Evolutionary conservation across 2,797 vertebrate species (phyloP).

Genomic region (Artibeus jamaicensis): DNA sequence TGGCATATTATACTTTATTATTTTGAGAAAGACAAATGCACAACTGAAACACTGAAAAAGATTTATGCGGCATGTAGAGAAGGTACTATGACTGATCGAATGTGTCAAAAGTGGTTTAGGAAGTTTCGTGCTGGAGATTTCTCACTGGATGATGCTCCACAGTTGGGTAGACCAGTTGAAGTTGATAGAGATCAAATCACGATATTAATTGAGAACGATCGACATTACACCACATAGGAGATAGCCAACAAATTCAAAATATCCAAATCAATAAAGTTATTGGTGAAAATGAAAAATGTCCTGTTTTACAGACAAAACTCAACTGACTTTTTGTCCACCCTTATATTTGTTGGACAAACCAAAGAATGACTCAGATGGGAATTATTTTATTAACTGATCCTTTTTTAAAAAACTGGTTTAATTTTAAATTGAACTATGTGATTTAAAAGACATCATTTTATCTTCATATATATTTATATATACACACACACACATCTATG

Average conservation of each 20-base stretch:
- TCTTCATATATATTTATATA: not conserved
- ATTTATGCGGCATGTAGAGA: not conserved
- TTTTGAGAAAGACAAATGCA: not conserved
- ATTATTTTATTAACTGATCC: conserved; percentile 1
- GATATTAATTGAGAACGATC: not conserved
- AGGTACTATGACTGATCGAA: not conserved
- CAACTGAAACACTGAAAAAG: not conserved
- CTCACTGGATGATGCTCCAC: not conserved
- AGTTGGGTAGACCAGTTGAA: not conserved
- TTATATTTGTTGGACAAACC: not conserved
- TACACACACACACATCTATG: no score
- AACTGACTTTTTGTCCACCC: not conserved
- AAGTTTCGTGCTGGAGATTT: no score
- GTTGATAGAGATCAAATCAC: not conserved
- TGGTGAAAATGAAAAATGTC: not conserved
- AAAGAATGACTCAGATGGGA: not conserved
- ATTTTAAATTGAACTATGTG: conserved; percentile 36
- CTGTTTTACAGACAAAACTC: not conserved
- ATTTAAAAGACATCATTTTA: not conserved
- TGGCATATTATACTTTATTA: not conserved
- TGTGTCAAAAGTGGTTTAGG: not conserved
- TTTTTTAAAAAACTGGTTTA: not conserved
- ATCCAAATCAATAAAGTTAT: not conserved
- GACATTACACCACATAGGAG: not conserved
- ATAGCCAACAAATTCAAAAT: not conserved